These are phyloP conservation scores for Oncopodura yosiiana DNA, from an alignment of 1,140 invertebrate genomes.

Conservation along the genomic window DNA sequence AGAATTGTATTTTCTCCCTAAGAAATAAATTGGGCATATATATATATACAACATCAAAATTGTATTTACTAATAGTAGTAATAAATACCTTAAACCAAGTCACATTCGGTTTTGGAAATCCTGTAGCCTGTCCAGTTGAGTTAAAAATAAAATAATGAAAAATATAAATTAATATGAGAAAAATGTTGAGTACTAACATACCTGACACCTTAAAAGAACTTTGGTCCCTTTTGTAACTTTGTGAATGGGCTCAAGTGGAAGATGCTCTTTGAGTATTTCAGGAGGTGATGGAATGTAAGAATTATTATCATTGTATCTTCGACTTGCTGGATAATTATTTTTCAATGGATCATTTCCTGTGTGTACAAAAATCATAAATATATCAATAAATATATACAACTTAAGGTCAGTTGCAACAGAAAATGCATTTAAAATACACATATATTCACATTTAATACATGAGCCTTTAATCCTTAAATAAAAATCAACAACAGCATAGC, in stretches of 20 bases:
- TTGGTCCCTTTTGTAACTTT: not conserved
- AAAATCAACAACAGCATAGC: not conserved
- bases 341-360: conserved; percentile 23
- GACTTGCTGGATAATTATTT: conserved; percentile 9
- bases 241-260: not conserved
- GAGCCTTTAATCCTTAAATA: not conserved
- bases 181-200: conserved; percentile 4
- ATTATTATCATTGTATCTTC: not conserved
- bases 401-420: not conserved
- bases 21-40: not conserved
- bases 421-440: not conserved
- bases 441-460: not conserved
- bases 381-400: not conserved
- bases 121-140: conserved; percentile 19
- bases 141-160: not conserved
- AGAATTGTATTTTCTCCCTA: conserved; percentile 10
- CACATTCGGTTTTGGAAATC: conserved; percentile 24
- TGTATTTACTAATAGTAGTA: not conserved
- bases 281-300: not conserved
- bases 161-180: not conserved
- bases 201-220: not conserved
- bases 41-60: not conserved
- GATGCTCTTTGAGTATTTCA: conserved; percentile 11
- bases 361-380: no score
- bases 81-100: conserved; percentile 20